Evolutionary conservation across 2,113 vertebrate species (phyloP), one percentile per base, ranked within the genome.

Genomic region (Sander lucioperca): DNA sequence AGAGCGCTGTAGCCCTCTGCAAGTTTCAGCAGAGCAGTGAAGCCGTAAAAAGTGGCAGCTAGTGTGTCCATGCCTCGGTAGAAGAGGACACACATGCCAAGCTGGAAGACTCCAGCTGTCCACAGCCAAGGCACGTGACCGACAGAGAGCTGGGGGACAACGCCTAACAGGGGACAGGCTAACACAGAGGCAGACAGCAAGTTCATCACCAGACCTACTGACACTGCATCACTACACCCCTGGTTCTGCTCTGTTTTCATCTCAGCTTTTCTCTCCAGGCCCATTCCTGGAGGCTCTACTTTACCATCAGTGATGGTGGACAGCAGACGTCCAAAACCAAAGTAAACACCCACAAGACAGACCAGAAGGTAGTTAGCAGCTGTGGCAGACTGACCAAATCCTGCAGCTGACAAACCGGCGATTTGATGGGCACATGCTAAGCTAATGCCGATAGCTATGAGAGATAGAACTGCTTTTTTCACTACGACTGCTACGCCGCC

Each of bases 51-150:
- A 0, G 96, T 97, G 39, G 96, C 96, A 61, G 91, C 83, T 0
- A 96, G 88, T 0, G 80, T 89, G 63, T 97, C 96, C 93, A 95
- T 91, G 0, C 90, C 89, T 43, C 97, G 94, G 83, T 94, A 98
- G 14, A 92, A 94, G 25, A 96, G 57, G 64, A 97, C 9, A 58
- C 96, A 97, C 82, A 96, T 77, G 8, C 87, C 95, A 0, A 96
- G 57, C 92, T 98, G 97, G 82, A 92, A 96, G 78, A 94, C 53
- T 2, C 94, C 96, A 18, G 96, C 96, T 4, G 95, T 96, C 96
- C 96, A 97, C 63, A 98, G 93, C 97, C 97, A 98, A 63, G 97
- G 95, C 48, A 97, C 95, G 0, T 97, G 97, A 3, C 96, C 96
- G 0, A 87, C 25, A 50, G 68, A 95, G 0, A 97, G 95, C 0